A percentile compares a stretch with the other conserved stretches of the same genome.
Conservation (phyloP, 2,113 vertebrate species). For the Aspidoscelis tigris region DNA sequence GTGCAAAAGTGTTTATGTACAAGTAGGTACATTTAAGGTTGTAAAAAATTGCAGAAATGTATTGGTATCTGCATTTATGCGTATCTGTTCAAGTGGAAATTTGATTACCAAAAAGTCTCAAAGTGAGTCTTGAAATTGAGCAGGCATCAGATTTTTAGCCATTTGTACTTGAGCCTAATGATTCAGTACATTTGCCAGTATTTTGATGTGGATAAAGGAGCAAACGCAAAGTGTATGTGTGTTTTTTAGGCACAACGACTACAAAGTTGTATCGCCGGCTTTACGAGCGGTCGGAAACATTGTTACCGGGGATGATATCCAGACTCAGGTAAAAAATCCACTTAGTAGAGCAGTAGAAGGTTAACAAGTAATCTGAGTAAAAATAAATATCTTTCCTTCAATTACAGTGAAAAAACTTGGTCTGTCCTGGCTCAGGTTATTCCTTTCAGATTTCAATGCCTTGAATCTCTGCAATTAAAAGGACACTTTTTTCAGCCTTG, state of each 20-base stretch:
- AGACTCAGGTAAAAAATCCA: constrained; percentile 87
- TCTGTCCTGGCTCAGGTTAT: not conserved
- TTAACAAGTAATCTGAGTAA: not conserved
- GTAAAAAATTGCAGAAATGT: no score
- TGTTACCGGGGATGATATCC: constrained; percentile 95
- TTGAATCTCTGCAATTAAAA: not conserved
- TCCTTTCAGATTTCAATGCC: not conserved
- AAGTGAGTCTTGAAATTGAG: no score
- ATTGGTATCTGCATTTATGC: no score
- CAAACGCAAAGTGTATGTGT: no score
- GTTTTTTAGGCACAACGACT: constrained; percentile 90
- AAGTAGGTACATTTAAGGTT: no score
- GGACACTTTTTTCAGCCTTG: not conserved
- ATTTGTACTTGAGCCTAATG: no score
- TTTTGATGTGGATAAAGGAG: no score
- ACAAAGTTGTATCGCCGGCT: constrained; percentile 97
- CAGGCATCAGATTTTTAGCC: no score
- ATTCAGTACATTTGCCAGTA: no score
- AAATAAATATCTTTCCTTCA: not conserved
- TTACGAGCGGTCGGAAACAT: constrained; percentile 96
- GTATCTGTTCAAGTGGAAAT: no score
- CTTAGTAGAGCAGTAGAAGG: not conserved
- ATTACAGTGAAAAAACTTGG: not conserved
- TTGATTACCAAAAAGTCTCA: no score
- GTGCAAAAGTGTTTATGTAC: no score